These are phyloP conservation scores for Setophaga kirtlandii DNA, from an alignment of 2,113 vertebrate genomes.

Conservation along the genomic window DNA sequence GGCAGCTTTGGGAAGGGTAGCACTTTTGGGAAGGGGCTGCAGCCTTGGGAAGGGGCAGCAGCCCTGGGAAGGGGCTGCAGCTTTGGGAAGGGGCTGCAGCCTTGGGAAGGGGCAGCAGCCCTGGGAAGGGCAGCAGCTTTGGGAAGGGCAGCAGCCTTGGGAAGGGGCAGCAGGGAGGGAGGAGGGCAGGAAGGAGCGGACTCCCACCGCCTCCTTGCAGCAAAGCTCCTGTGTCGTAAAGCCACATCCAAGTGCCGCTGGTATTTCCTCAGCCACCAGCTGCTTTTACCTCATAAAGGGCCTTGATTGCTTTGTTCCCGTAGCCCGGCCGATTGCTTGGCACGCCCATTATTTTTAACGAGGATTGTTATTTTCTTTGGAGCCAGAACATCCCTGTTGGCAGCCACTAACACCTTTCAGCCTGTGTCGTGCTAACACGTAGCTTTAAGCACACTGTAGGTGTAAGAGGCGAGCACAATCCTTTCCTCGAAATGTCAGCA, in stretches of 20 bases:
- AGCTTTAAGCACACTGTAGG: not conserved
- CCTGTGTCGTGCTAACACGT: not conserved
- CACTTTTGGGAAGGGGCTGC: not conserved
- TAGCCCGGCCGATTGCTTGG: not conserved
- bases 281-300: conserved; percentile 56
- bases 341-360: conserved; percentile 45
- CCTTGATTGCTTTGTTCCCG: conserved; percentile 35
- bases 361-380: conserved; percentile 38
- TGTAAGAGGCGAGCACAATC: not conserved
- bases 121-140: not conserved
- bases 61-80: not conserved
- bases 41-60: too few species aligned
- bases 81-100: too few species aligned
- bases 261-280: conserved; percentile 53
- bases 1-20: too few species aligned
- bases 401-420: not conserved
- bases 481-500: not conserved
- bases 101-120: not conserved
- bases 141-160: not conserved
- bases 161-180: not conserved
- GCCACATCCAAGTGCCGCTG: not conserved
- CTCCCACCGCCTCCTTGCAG: not conserved
- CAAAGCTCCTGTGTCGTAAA: not conserved
- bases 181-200: accelerated
- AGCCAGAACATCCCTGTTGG: conserved; percentile 35